A percentile compares a stretch with the other conserved stretches of the same genome.
Conservation (phyloP, 1,140 invertebrate species). For the Ceratoteleas bidentatus region DNA sequence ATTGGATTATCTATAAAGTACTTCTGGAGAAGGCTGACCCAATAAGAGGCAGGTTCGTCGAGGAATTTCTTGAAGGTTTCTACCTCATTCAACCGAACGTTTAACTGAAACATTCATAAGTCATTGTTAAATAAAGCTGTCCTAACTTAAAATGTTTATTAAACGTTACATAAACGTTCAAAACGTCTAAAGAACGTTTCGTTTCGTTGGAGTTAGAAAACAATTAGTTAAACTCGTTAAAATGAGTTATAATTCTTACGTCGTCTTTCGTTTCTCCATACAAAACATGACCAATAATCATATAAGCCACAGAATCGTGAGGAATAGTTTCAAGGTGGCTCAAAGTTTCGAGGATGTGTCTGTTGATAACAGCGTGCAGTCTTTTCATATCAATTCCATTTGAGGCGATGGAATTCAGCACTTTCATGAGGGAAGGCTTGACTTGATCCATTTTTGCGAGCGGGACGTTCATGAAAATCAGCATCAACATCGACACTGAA, state of each 20-base stretch:
- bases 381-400: conserved; percentile 87
- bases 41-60: conserved; percentile 85
- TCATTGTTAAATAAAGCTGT: too few relatives aligned
- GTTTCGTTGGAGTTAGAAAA: too few relatives aligned
- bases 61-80: conserved; percentile 84
- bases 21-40: conserved; percentile 86
- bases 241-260: too few relatives aligned
- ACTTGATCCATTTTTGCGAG: conserved; percentile 85
- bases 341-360: conserved; percentile 87
- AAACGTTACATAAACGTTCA: too few relatives aligned
- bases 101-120: conserved; percentile 82
- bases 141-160: too few relatives aligned
- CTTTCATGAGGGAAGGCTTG: conserved; percentile 83
- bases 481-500: conserved; percentile 85
- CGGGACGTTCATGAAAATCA: conserved; percentile 90
- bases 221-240: too few relatives aligned
- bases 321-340: conserved; percentile 89
- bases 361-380: conserved; percentile 87
- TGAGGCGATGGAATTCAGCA: conserved; percentile 82
- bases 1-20: conserved; percentile 86
- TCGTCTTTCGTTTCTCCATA: conserved; percentile 89
- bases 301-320: conserved; percentile 87
- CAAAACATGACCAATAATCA: conserved; percentile 90
- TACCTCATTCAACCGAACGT: conserved; percentile 87
- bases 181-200: too few relatives aligned